phyloP scores from a whole-genome alignment of 2,888 invertebrate species.

The Eumerus sabulonum region DNA sequence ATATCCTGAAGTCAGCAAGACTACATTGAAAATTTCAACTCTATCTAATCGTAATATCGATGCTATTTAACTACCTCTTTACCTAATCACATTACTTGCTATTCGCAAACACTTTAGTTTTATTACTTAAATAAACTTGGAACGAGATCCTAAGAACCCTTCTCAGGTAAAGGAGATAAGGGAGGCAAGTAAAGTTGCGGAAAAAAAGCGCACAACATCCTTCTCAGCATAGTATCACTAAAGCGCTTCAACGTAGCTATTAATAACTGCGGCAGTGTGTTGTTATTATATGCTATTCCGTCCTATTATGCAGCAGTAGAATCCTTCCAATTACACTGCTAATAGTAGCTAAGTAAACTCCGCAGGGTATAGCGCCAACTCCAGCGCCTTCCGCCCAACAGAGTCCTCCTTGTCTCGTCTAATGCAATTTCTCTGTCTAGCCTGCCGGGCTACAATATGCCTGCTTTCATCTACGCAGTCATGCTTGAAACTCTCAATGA shows the following conservation, averaged over 20 bases:
- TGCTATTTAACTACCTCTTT: no score
- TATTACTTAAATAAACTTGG: no score
- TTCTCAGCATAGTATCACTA: constrained; percentile 1
- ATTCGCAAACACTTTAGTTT: no score
- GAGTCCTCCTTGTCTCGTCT: no score
- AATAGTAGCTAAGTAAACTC: constrained; percentile 54
- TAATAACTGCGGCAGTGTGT: constrained; percentile 58
- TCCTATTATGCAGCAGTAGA: constrained; percentile 54
- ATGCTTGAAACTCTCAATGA: constrained; percentile 35
- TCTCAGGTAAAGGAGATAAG: no score
- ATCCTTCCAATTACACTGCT: constrained; percentile 61
- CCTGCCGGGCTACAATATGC: no score
- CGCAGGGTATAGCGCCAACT: background rate
- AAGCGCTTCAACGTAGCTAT: constrained; percentile 45
- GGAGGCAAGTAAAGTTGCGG: background rate
- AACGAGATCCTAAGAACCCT: no score
- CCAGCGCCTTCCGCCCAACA: background rate
- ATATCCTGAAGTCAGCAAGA: no score
- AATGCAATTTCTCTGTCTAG: constrained; percentile 54
- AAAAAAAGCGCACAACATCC: background rate
- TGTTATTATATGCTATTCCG: constrained; percentile 50
- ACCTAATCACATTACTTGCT: no score
- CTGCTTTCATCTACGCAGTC: constrained; percentile 41
- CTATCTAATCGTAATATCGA: no score
- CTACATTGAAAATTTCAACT: no score